Evolutionary conservation across 1,140 invertebrate species (phyloP), one percentile per base, ranked within the genome.

Genomic region (Sitobion miscanthi): DNA sequence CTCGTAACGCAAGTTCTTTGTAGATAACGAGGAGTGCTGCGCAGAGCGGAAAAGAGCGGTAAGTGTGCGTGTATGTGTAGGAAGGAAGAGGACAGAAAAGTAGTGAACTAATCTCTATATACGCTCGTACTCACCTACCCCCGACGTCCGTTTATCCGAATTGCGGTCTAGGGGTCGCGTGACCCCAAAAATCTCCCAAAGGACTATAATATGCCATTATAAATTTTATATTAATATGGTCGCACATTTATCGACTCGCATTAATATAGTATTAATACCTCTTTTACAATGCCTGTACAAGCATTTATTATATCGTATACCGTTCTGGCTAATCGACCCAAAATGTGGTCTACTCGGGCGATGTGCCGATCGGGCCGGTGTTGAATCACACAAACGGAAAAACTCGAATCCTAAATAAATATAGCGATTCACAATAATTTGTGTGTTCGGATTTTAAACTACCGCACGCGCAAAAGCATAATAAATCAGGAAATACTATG

Each of bases 71-170:
- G 49, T 85, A 23, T 42, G 38, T 85, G 83, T 42, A n/a, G 49
- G 52, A 57, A 38, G 49, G 42, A 35, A 45, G 83, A 42, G 35
- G 42, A 86, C 17, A 35, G 49, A 47, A 54, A 89, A 54, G 20
- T 52, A 89, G 49, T 30, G 87, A 89, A 89, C 87, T 89, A 38
- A 54, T 89, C 87, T 87, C 45, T 52, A 62, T 69, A 69, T 17
- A 20, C 30, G 14, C 87, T n/a, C 49, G n/a, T 52, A 20, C 47
- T n/a, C 47, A 14, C 17, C 86, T n/a, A 17, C 62, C 62, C 62
- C 47, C 45, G 11, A 17, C 45, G 47, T 21, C 5, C 25, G 23
- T n/a, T 45, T 35, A 49, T 47, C 30, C 11, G 23, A 49, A 47
- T 25, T 49, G 86, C 30, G 86, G 86, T 87, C 86, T 87, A 87